Base-by-base conservation (phyloP, 2,797 vertebrate species). In the Chiroxiphia lanceolata region DNA sequence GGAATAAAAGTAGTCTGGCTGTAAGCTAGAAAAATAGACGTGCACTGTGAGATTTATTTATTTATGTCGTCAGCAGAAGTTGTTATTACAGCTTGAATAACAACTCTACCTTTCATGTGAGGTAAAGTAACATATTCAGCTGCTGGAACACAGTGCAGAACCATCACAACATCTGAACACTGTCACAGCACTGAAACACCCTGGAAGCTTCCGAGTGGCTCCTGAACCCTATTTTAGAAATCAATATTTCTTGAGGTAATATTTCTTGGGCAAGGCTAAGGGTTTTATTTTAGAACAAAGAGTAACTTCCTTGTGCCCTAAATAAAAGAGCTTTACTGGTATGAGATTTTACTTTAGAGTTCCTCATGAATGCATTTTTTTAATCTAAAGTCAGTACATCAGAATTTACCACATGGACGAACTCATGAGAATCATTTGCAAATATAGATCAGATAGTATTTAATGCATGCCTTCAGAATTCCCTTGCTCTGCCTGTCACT, bases 381-480 rank as follows among this genome's bases (percentile, higher is more conserved):
- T 40, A 40, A 40, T 40, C 93, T 63, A 57, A 93, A 91, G 53
- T 67, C 57, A 69, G n/a, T 86, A 47, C 67, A 71, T 94, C 65
- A 79, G 90, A 85, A 93, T 91, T 94, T 94, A 54, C 65, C 74
- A 86, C 88, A 51, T 82, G 72, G 61, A 27, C 90, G 72, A 94
- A 54, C 47, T 72, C 54, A 29, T 45, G 36, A 90, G 65, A 86
- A 72, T 91, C 4, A 88, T 93, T 95, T 94, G 76, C 89, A 96
- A 91, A 75, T 83, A 81, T 71, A 12, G 38, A 86, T 83, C 64
- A 71, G 69, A 53, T 90, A 87, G 71, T 94, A 91, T 71, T 93
- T 91, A 94, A 88, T 75, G 45, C 17, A 33, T 50, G 21, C 48
- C 47, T 89, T 94, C 84, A 87, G 76, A 94, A 86, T 25, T 83